Base-by-base conservation (phyloP, 2,888 invertebrate species). In the Leptarthrus brevirostris region DNA sequence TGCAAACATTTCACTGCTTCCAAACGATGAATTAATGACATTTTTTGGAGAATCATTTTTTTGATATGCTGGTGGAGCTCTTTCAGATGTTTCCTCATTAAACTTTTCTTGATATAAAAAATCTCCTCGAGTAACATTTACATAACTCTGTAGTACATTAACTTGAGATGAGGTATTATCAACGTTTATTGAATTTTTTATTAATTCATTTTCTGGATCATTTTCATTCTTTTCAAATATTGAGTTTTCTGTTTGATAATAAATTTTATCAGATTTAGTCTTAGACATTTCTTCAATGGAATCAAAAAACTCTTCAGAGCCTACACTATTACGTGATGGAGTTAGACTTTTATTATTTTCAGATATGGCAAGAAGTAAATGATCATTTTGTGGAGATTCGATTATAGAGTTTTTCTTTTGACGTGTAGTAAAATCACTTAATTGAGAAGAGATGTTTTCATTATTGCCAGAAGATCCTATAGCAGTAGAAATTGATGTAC, bases 101-200 rank as follows among this genome's bases (percentile, higher is more conserved):
- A 64, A 73, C 5, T 52, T 73, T 14, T 16, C 36, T 4, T 77
- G 75, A 2, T 44, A 70, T 2, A 66, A 44, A 61, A 78, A 80
- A 70, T 81, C 80, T 6, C 81, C 81, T 1, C 81, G 78, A 2
- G 78, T 76, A 10, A 61, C 70, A 74, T 80, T 81, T 3, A 81
- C 75, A 70, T 80, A 80, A 10, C 74, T 75, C 61, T 79, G 77
- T 30, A 80, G 76, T 49, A 77, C 79, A 8, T 2, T 61, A 69
- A 4, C 72, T 61, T 30, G 64, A 69, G 4, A 53, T 16, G 16
- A 8, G 12, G 36, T 69, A 74, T 75, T 76, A 6, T 24, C n/a
- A 10, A 24, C 22, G 16, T 66, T 47, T 24, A 47, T 66, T 6
- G 66, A 66, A 14, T 47, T 24, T 26, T 24, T 66, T 1, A 54